phyloP scores from a whole-genome alignment of 2,888 invertebrate genomes.

The Nasonovia ribisnigri region DNA sequence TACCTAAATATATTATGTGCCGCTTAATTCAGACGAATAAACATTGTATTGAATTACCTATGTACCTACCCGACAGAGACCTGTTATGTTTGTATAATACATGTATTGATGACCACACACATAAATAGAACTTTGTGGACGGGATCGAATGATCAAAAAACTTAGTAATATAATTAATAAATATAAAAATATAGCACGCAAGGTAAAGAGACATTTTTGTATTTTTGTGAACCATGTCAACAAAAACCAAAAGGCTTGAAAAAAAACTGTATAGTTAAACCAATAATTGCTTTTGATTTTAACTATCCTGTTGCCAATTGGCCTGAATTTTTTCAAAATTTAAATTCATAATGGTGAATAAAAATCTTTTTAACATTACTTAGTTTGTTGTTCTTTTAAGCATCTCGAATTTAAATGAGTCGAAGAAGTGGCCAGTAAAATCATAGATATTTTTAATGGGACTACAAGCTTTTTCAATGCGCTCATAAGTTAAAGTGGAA shows the following conservation, averaged over 20 bases:
- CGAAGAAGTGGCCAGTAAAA: not conserved
- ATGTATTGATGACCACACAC: not conserved
- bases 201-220: not conserved
- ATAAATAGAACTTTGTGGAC: not conserved
- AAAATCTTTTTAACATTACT: not conserved
- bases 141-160: not conserved
- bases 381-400: not conserved
- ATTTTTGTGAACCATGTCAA: not conserved
- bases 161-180: not conserved
- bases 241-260: not conserved
- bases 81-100: too few relatives aligned
- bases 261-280: not conserved
- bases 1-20: too few relatives aligned
- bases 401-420: not conserved
- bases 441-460: not conserved
- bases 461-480: not conserved
- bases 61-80: not conserved
- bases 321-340: not conserved
- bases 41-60: not conserved
- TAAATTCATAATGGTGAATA: not conserved
- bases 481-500: too few relatives aligned
- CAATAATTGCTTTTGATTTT: not conserved
- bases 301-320: not conserved
- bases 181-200: not conserved
- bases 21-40: too few relatives aligned